Evolutionary conservation across 2,113 vertebrate genomes (phyloP), one percentile per base, ranked within the genome.

Genomic region (Larimichthys polyactis): DNA sequence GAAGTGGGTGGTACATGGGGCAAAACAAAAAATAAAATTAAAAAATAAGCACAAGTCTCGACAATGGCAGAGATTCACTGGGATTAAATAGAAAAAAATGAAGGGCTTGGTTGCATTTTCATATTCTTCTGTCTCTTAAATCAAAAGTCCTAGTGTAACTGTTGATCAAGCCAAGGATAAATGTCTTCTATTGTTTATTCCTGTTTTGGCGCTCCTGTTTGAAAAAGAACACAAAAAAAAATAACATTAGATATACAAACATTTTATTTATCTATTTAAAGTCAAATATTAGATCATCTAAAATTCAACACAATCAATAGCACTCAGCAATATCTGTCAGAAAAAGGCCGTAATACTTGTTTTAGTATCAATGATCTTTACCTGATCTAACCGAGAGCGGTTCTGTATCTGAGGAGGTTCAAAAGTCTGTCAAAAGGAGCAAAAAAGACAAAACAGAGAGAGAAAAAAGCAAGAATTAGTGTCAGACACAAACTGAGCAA

Each of bases 181-280:
- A 92, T 79, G 94, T 95, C 94, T 96, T 94, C 92, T 94, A 98
- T 91, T 96, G 96, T 96, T 97, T 98, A 96, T 92, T 97, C 93
- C 96, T 96, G 94, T 95, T 98, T 96, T 97, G 97, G 89, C 96
- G 96, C 94, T 98, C 97, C 97, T 99, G 95, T 64, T 81, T 78
- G 90, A 87, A 49, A 88, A 71, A 71, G 86, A 81, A 64, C 75
- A 27, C 57, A 79, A 59, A 67, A 58, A 43, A 70, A n/a, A 16
- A 83, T 0, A 43, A 32, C 4, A 57, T 87, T 40, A 92, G 40
- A 68, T 3, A 83, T 5, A 43, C 5, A 67, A 71, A 51, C 11
- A 55, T 80, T 40, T 64, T 9, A 51, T 51, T 5, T 15, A 40
- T 70, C 11, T 54, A 83, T 43, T 83, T 64, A 43, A 78, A 75